Percentiles rank a stretch among this genome's conserved stretches.
Evolutionary conservation across 2,888 invertebrate genomes (phyloP).

Genomic region (Eristalis arbustorum): DNA sequence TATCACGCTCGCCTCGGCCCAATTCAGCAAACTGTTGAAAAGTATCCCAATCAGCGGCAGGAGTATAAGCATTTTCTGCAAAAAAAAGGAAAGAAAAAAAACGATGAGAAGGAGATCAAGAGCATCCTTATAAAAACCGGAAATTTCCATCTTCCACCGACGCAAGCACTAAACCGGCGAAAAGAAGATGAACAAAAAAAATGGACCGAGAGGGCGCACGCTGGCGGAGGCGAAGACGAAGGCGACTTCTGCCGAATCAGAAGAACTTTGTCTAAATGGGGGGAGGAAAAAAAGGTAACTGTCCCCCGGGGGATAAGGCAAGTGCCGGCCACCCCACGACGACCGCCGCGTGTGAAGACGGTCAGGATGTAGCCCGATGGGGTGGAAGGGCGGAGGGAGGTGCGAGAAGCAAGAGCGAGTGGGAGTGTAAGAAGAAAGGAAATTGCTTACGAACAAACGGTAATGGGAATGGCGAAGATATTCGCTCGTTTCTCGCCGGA

Average conservation of each 20-base stretch:
- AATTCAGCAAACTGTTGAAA: conserved; percentile 77
- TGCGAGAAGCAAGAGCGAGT: too few relatives aligned
- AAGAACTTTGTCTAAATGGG: conserved; percentile 46
- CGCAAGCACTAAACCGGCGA: not conserved
- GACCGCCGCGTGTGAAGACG: not conserved
- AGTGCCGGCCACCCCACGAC: conserved; percentile 20
- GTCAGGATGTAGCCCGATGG: not conserved
- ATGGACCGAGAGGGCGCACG: not conserved
- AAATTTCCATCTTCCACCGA: not conserved
- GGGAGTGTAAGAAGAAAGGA: conserved; percentile 31
- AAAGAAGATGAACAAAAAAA: not conserved
- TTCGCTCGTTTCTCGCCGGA: conserved; percentile 47
- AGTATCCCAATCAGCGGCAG: conserved; percentile 78
- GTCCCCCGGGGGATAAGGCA: conserved; percentile 50
- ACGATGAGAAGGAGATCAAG: conserved; percentile 25
- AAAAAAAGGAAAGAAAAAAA: conserved; percentile 49
- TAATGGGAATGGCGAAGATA: conserved; percentile 54
- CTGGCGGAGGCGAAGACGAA: conserved; percentile 5
- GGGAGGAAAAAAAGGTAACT: conserved; percentile 51
- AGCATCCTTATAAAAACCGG: conserved; percentile 32
- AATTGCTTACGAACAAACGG: conserved; percentile 60
- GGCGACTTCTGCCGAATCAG: not conserved
- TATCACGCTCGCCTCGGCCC: conserved; percentile 77
- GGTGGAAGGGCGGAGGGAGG: not conserved
- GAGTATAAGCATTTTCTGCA: conserved; percentile 80